Evolutionary conservation across 2,113 vertebrate species (phyloP).

Genomic region (Proteles cristata): DNA sequence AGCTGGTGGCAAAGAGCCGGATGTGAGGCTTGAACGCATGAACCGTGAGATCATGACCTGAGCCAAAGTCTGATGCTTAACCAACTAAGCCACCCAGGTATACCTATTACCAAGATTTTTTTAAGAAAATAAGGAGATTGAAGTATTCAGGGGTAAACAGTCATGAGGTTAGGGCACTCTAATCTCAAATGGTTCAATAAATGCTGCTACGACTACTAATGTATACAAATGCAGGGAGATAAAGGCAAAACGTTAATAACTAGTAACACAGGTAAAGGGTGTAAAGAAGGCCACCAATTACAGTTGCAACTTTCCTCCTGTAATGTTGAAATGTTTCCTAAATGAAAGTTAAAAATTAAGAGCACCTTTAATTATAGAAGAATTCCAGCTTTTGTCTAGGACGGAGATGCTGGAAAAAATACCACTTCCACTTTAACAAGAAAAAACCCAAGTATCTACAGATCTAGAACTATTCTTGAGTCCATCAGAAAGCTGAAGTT

Average conservation of each 20-base stretch:
- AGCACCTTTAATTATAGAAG: slow-evolving; percentile 10
- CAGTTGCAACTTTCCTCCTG: neutral
- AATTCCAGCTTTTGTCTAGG: slow-evolving; percentile 6
- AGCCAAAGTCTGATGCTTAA: too few species aligned
- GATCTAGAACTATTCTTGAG: neutral
- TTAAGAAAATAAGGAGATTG: neutral
- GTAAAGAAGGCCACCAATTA: neutral
- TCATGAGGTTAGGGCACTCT: neutral
- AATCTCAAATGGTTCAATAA: slow-evolving; percentile 21
- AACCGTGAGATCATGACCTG: too few species aligned
- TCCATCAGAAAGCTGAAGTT: neutral
- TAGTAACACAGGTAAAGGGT: neutral
- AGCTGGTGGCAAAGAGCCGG: too few species aligned
- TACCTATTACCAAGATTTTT: too few species aligned
- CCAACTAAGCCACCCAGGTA: too few species aligned
- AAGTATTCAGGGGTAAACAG: neutral
- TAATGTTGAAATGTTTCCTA: slow-evolving; percentile 47
- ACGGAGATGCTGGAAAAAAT: neutral
- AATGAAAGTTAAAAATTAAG: slow-evolving; percentile 34
- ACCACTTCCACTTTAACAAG: neutral
- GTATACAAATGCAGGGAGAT: neutral
- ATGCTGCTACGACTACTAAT: neutral
- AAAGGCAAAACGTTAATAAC: slow-evolving; percentile 2
- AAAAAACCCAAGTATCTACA: slow-evolving; percentile 15
- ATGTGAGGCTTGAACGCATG: too few species aligned